phyloP scores from a whole-genome alignment of 1,140 invertebrate genomes.

The Nomia melanderi region DNA sequence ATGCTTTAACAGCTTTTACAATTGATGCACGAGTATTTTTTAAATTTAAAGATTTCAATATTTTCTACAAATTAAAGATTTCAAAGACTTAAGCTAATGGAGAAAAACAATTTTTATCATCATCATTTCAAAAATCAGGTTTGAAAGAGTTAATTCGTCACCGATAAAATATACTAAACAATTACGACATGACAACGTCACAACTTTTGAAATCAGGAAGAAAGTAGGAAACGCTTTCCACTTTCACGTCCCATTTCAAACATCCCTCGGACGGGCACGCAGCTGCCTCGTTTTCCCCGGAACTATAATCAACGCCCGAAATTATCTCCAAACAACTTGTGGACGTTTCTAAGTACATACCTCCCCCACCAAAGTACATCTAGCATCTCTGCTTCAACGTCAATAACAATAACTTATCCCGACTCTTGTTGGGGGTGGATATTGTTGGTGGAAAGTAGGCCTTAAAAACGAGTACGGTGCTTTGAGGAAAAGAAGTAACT shows the following conservation, averaged over 20 bases:
- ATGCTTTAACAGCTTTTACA: no score
- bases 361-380: not conserved
- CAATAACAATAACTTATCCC: not conserved
- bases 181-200: no score
- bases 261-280: not conserved
- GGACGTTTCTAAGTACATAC: conserved; percentile 2
- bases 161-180: no score
- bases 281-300: not conserved
- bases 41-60: no score
- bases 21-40: no score
- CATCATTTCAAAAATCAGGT: no score
- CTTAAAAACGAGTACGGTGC: no score
- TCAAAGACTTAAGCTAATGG: no score
- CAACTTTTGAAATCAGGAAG: not conserved
- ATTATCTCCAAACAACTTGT: not conserved
- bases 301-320: not conserved
- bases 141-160: no score
- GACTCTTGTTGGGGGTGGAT: not conserved
- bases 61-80: no score
- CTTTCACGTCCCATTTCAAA: not conserved
- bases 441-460: not conserved
- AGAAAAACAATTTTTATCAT: no score
- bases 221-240: not conserved
- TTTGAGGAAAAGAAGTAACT: no score
- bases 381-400: not conserved